Evolutionary conservation across 2,113 vertebrate genomes (phyloP).

Genomic region (Asarcornis scutulata): DNA sequence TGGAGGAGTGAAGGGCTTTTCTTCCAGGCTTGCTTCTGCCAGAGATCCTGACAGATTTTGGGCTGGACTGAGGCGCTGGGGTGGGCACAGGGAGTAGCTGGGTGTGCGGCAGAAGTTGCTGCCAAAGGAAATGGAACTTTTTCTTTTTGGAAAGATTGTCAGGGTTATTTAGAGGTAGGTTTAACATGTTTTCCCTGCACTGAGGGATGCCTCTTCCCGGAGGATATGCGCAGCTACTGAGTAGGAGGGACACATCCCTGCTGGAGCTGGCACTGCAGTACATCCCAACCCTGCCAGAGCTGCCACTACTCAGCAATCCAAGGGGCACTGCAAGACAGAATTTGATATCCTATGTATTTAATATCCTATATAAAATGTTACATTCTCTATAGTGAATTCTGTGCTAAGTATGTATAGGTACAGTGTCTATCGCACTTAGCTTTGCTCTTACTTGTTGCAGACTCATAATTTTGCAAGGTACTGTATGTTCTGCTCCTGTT

Average conservation of each 20-base stretch:
- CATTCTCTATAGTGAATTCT: background rate
- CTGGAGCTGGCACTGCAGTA: background rate
- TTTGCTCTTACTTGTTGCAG: background rate
- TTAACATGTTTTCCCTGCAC: constrained; percentile 22
- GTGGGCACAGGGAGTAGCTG: background rate
- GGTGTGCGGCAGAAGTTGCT: background rate
- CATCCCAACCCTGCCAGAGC: background rate
- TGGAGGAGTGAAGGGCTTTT: background rate
- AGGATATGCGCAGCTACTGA: background rate
- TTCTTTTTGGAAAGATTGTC: background rate
- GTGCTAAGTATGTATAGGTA: background rate
- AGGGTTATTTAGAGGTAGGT: constrained; percentile 29
- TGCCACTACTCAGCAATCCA: background rate
- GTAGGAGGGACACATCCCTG: background rate
- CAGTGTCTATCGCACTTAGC: background rate
- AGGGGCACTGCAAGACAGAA: background rate
- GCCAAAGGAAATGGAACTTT: background rate
- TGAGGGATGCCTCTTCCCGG: background rate
- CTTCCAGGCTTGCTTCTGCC: background rate
- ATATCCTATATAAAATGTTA: background rate
- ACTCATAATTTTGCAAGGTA: background rate
- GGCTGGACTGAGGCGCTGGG: background rate
- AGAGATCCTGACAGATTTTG: background rate
- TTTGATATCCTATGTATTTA: background rate
- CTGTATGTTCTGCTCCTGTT: background rate